Conservation (phyloP, 2,888 invertebrate genomes). For the Acholoe squamosa region DNA sequence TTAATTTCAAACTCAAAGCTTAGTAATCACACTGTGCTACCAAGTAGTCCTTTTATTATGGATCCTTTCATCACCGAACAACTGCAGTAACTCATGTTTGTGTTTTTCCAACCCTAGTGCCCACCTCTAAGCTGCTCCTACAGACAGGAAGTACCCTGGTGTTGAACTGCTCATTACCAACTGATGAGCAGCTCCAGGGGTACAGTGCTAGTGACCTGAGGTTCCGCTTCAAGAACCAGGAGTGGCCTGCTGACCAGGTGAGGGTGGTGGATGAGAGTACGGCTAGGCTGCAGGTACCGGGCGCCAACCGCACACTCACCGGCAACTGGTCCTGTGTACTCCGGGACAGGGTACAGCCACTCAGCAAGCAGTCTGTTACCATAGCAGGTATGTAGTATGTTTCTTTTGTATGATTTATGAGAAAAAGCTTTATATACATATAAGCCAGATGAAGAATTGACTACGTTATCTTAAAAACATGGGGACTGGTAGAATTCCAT, state of each 20-base stretch:
- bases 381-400: slow-evolving; percentile 1
- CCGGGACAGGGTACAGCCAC: background rate
- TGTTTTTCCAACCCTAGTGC: slow-evolving; percentile 4
- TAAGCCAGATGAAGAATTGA: too few species aligned
- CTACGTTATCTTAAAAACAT: too few species aligned
- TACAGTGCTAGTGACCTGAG: background rate
- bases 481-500: too few species aligned
- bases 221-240: background rate
- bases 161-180: slow-evolving; percentile 45
- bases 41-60: too few species aligned
- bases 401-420: too few species aligned
- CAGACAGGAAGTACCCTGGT: background rate
- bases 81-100: background rate
- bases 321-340: slow-evolving; percentile 51
- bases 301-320: background rate
- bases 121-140: slow-evolving; percentile 1
- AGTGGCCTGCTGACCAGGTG: background rate
- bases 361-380: slow-evolving; percentile 41
- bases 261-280: background rate
- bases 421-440: too few species aligned
- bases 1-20: too few species aligned
- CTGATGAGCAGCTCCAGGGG: background rate
- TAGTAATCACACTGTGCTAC: too few species aligned
- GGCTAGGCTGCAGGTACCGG: slow-evolving; percentile 5
- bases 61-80: too few species aligned